These are phyloP conservation scores for Neodontobutis hainanensis DNA, from an alignment of 2,113 vertebrate species.

Conservation along the genomic window DNA sequence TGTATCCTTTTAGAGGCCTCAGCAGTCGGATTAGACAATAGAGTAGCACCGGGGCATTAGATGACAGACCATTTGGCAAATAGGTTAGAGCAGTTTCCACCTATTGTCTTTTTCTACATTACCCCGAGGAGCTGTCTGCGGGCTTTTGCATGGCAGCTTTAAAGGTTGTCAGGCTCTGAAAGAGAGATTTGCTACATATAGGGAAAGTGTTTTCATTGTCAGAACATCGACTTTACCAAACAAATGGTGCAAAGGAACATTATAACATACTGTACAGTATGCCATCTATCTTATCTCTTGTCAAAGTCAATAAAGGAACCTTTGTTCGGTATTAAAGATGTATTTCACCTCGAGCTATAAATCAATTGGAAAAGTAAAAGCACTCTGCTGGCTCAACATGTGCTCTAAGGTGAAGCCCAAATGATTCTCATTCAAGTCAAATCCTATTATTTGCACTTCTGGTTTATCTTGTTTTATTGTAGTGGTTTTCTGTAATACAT, in stretches of 20 bases:
- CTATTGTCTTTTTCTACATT: conserved; percentile 67
- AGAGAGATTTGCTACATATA: conserved; percentile 8
- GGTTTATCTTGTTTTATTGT: background rate
- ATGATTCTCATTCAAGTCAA: background rate
- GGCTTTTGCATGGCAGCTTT: conserved; percentile 56
- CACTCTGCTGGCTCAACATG: conserved; percentile 2
- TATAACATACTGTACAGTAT: background rate
- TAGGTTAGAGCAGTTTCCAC: conserved; percentile 71
- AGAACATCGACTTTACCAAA: conserved; percentile 29
- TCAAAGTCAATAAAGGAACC: background rate
- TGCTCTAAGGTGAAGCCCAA: background rate
- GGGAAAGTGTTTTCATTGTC: conserved; percentile 3
- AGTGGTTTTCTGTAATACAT: background rate
- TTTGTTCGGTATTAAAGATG: conserved; percentile 15
- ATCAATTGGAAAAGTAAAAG: conserved; percentile 5
- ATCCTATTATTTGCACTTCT: background rate
- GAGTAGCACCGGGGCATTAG: conserved; percentile 69
- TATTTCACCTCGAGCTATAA: conserved; percentile 7
- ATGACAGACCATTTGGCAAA: conserved; percentile 76
- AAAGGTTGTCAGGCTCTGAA: conserved; percentile 31
- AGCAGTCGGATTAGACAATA: conserved; percentile 86
- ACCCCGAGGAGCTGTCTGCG: conserved; percentile 52
- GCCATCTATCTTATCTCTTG: conserved; percentile 8
- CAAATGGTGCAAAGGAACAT: conserved; percentile 15
- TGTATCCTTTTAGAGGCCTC: conserved; percentile 91